phyloP scores from a whole-genome alignment of 2,888 invertebrate genomes.

The Acleris holmiana region DNA sequence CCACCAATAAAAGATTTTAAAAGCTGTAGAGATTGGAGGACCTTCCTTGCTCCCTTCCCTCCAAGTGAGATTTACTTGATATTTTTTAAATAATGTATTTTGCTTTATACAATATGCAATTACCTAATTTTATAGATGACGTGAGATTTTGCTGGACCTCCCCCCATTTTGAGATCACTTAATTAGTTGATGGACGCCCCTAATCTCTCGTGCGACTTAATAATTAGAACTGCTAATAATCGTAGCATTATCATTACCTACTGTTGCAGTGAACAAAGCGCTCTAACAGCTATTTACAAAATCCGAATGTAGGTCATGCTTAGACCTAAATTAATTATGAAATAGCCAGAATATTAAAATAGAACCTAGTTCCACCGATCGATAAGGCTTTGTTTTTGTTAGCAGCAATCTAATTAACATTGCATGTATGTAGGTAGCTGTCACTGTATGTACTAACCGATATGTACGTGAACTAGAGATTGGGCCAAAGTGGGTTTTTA shows the following conservation, averaged over 20 bases:
- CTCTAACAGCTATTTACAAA: background rate
- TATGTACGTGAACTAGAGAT: background rate
- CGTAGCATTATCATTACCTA: background rate
- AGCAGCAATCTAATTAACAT: constrained; percentile 36
- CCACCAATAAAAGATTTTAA: too few species aligned
- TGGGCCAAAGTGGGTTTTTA: background rate
- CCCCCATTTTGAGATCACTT: too few species aligned
- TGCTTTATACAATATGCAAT: too few species aligned
- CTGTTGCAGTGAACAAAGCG: background rate
- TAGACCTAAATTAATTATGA: constrained; percentile 9
- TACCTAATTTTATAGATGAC: too few species aligned
- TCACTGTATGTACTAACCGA: background rate
- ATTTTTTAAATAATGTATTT: too few species aligned
- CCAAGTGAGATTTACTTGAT: too few species aligned
- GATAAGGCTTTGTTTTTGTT: constrained; percentile 39
- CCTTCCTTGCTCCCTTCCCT: too few species aligned
- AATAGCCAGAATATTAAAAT: constrained; percentile 39
- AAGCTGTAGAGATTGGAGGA: too few species aligned
- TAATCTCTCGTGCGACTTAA: too few species aligned
- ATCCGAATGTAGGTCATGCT: background rate
- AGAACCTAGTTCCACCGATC: constrained; percentile 40
- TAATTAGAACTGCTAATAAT: too few species aligned
- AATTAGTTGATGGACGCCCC: too few species aligned
- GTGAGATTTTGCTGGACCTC: too few species aligned
- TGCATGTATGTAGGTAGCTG: background rate